phyloP scores from a whole-genome alignment of 2,797 vertebrate genomes.

The Eulemur rubriventer region DNA sequence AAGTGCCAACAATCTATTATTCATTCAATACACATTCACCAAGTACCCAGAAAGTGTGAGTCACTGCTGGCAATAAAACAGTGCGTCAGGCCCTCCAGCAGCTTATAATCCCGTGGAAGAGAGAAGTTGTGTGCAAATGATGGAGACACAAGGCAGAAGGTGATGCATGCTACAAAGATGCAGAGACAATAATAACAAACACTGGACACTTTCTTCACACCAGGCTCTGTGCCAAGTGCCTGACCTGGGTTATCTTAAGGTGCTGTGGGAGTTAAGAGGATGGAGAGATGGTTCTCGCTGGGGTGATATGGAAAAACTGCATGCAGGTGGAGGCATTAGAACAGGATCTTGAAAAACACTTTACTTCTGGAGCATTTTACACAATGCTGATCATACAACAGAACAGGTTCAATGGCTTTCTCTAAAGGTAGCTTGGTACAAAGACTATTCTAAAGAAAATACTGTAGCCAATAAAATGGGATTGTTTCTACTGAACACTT shows the following conservation, averaged over 20 bases:
- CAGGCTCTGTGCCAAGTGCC: background rate
- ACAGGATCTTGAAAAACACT: background rate
- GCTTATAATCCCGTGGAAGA: background rate
- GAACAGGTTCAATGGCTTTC: background rate
- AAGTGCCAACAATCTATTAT: background rate
- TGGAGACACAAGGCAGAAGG: background rate
- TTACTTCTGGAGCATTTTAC: background rate
- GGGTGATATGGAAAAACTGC: background rate
- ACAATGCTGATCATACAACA: background rate
- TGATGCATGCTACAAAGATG: background rate
- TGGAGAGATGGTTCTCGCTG: background rate
- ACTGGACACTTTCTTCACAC: background rate
- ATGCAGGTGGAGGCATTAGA: background rate
- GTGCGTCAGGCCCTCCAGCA: background rate
- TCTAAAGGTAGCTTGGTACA: background rate
- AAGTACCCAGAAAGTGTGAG: background rate
- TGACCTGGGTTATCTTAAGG: background rate
- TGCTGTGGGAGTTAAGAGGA: background rate
- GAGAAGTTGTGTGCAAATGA: too few species aligned
- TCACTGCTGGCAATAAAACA: background rate
- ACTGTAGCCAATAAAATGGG: background rate
- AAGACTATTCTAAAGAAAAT: conserved; percentile 31
- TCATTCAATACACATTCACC: background rate
- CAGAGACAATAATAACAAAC: background rate
- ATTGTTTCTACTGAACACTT: background rate